These are phyloP conservation scores for Morinoia aosen DNA, from an alignment of 2,888 invertebrate genomes.

Conservation along the genomic window DNA sequence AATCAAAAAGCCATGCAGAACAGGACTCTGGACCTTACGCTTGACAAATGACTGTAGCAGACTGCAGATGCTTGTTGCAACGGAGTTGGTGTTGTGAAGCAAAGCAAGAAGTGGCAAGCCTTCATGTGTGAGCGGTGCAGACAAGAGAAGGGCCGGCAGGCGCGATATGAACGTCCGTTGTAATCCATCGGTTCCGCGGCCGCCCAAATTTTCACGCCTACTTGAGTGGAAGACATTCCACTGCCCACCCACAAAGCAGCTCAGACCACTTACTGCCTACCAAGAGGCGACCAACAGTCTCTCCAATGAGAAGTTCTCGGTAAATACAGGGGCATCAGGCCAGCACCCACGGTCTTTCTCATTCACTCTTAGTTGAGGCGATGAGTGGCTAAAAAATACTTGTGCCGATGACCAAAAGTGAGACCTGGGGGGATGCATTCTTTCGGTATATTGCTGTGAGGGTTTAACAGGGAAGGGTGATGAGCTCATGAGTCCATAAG, in stretches of 20 bases:
- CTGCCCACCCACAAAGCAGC: slow-evolving; percentile 32
- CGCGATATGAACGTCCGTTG: slow-evolving; percentile 1
- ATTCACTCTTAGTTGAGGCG: background rate
- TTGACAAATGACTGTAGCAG: background rate
- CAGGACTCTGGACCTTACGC: slow-evolving; percentile 17
- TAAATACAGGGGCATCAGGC: slow-evolving; percentile 13
- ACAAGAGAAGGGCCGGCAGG: slow-evolving; percentile 2
- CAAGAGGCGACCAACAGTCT: background rate
- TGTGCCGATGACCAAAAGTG: background rate
- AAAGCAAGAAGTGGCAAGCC: background rate
- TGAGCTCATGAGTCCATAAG: background rate
- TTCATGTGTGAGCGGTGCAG: background rate
- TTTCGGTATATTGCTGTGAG: background rate
- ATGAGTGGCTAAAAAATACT: background rate
- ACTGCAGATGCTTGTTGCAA: background rate
- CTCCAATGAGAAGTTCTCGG: background rate
- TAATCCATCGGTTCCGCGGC: slow-evolving; percentile 43
- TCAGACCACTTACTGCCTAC: slow-evolving; percentile 6
- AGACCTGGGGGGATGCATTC: background rate
- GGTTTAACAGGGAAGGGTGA: background rate
- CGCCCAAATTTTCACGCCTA: slow-evolving; percentile 28
- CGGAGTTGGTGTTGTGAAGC: background rate
- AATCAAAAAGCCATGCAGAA: slow-evolving; percentile 17
- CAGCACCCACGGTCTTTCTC: background rate
- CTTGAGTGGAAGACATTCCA: slow-evolving; percentile 25